These are phyloP conservation scores for Thaumatotibia leucotreta DNA, from an alignment of 1,140 invertebrate species.

Conservation along the genomic window DNA sequence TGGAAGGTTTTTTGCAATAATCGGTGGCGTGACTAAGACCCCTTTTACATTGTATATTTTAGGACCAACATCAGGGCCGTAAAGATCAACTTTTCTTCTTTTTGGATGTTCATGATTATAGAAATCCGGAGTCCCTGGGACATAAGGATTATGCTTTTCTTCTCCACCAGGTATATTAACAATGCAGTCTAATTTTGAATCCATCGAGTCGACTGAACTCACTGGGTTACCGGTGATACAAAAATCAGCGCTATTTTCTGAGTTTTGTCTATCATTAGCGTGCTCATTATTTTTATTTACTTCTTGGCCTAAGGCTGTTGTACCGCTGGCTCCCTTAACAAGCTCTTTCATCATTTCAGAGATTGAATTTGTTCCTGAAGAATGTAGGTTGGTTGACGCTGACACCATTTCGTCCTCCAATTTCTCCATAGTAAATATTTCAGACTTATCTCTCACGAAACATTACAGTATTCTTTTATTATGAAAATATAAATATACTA, in stretches of 20 bases:
- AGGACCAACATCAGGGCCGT: constrained; percentile 29
- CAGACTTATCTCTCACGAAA: not conserved
- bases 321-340: not conserved
- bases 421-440: too few relatives aligned
- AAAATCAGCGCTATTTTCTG: not conserved
- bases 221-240: not conserved
- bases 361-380: not conserved
- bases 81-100: constrained; percentile 17
- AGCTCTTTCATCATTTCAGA: not conserved
- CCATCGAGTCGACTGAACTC: not conserved
- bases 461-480: not conserved
- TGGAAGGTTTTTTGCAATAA: constrained; percentile 45
- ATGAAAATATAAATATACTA: too few relatives aligned
- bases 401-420: too few relatives aligned
- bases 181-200: not conserved
- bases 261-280: too few relatives aligned
- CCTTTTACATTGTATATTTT: constrained; percentile 35
- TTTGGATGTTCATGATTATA: not conserved
- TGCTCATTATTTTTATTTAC: not conserved
- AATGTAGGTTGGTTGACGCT: not conserved
- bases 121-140: not conserved
- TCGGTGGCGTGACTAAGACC: constrained; percentile 36
- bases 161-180: not conserved
- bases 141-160: not conserved
- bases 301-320: not conserved